phyloP scores from a whole-genome alignment of 2,113 vertebrate genomes.

The Eubucco bourcierii region DNA sequence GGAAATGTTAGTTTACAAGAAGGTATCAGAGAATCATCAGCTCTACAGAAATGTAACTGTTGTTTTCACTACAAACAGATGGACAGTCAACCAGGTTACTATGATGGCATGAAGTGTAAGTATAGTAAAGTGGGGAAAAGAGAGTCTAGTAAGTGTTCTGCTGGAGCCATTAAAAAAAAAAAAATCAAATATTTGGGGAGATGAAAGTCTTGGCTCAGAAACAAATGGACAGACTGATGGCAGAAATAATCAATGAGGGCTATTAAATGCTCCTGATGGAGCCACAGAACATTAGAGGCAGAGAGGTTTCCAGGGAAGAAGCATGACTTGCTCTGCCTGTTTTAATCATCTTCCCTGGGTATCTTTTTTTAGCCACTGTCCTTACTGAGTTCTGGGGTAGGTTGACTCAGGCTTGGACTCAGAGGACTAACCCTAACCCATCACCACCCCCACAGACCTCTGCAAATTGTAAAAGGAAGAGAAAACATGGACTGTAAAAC shows the following conservation, averaged over 20 bases:
- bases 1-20: background rate
- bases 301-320: background rate
- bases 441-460: background rate
- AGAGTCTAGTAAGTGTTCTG: background rate
- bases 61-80: background rate
- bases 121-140: background rate
- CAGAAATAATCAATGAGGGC: background rate
- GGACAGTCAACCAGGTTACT: background rate
- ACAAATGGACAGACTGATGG: background rate
- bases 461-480: background rate
- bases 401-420: background rate
- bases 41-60: background rate
- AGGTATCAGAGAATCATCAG: background rate
- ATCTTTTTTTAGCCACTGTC: background rate
- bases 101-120: background rate
- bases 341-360: background rate
- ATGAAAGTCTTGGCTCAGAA: background rate
- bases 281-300: background rate
- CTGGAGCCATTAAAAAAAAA: background rate
- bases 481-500: background rate
- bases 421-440: background rate
- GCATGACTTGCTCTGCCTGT: background rate
- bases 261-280: background rate
- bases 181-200: background rate
- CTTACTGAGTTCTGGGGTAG: background rate